Base-by-base conservation (phyloP, 2,888 invertebrate genomes). In the Marasmarcha lunaedactyla region DNA sequence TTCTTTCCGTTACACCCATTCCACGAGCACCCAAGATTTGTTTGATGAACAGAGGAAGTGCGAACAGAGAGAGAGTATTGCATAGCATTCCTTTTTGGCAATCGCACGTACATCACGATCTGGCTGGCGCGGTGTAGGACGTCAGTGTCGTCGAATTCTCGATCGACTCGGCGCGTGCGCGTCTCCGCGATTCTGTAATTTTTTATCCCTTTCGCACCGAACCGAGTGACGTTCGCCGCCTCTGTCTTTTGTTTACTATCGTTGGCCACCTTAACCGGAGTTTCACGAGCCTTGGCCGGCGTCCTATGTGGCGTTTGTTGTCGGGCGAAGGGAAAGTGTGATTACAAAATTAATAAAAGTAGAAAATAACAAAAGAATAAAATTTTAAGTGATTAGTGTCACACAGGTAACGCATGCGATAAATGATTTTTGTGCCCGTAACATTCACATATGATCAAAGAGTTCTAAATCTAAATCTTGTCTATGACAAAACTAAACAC, bases 81-180 rank as follows among this genome's bases (percentile, higher is more conserved):
- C 45, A 46, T 40, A 42, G 39, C 26, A 20, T 20, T 20, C 42
- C 40, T 42, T 40, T 47, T 43, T 45, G 48, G 43, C 48, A 46
- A 47, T 41, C 47, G 50, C 59, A 73, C 92, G 86, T 92, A 93
- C 93, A 92, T 91, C 74, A 93, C 92, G 74, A 93, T 93, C 79
- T 92, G 92, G 86, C 90, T 91, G 72, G 92, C 92, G 72, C 90
- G 89, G 83, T 92, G 91, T 88, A 92, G 89, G 59, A 91, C 92
- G 71, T 90, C 89, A 57, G 90, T 89, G 77, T 91, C 91, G 72
- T 90, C 90, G 64, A 90, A 88, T 64, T 88, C 88, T 54, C 88
- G 77, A 50, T 85, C 74, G 48, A 69, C 62, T 35, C 85, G 61
- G 43, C 79, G 76, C 54, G 79, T 69, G 51, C 84, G 81, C 42